Evolutionary conservation across 2,797 vertebrate species (phyloP), one percentile per base, ranked within the genome.

Genomic region (Trachurus trachurus): DNA sequence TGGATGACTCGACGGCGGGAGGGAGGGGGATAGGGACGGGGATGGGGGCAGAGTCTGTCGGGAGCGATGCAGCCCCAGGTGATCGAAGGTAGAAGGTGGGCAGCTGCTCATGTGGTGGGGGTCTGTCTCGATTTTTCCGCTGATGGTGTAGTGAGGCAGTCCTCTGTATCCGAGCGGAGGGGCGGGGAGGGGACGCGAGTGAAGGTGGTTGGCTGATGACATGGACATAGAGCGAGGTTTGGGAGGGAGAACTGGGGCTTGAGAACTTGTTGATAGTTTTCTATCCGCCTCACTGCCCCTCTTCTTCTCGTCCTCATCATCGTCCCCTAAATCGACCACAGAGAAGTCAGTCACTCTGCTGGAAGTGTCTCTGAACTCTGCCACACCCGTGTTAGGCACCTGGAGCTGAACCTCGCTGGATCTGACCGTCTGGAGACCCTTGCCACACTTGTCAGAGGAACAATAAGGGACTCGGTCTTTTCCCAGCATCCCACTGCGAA

Each of bases 201-300:
- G 92, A 63, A 94, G 85, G 69, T 92, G 92, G 73, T 88, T 95
- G 67, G 93, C 90, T 49, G 94, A 95, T 9, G 95, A 96, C 90
- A 93, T 89, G 39, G 96, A 96, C 93, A 96, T 90, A 9, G 96
- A 95, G 40, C 94, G 90, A 70, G 95, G 95, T 81, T 96, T 96
- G 1, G 95, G 95, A 65, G 94, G 96, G 59, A 95, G 94, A n/a
- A 94, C 70, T 0, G 95, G 94, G 11, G 89, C 94, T 82, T 95
- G 93, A 47, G 85, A 86, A 49, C 61, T 76, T 21, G 71, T 65
- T 5, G 88, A 89, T 8, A 70, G 74, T 61, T 88, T 92, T 57
- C 64, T 92, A 50, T 90, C 89, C 4, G 29, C 67, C 16, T 89
- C 87, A 9, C 57, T 83, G 72, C 61, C 80, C 57, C 79, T 91